Base-by-base conservation (phyloP, 2,797 vertebrate genomes). In the Anisognathus igniventris region DNA sequence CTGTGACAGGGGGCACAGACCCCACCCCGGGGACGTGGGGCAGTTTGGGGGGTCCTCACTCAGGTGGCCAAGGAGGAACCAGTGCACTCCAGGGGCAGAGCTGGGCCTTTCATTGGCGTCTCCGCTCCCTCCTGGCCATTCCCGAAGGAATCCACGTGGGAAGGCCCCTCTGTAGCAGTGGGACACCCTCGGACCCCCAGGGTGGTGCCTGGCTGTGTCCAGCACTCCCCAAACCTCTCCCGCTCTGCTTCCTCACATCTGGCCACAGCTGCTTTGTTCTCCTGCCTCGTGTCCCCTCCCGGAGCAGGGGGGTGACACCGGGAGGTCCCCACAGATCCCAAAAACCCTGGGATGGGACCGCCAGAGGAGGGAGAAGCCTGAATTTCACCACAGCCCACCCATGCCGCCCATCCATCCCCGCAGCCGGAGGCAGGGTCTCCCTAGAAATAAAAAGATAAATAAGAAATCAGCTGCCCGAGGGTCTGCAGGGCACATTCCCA, bases 371-470 rank as follows among this genome's bases (percentile, higher is more conserved):
- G 51, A 78, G 47, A 85, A 94, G 40, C 86, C 23, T 6, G 8
- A 66, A 40, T 48, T 28, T 2, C 70, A 21, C 74, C 96, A 62
- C 42, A 7, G 70, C 81, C 87, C 45, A 12, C 53, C 68, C 90
- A 82, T 39, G 74, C 93, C 14, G 28, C 76, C 87, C 79, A 86
- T 94, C 93, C 92, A 90, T 88, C 48, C 91, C 90, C 31, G 6
- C 31, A 39, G 47, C 81, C 2, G 0, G 31, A 25, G 81, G n/a
- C 44, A 30, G 86, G 22, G 51, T 65, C 7, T 2, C 56, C 40
- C 58, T 4, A 45, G 27, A 7, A 15, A 19, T 4, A 18, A 39
- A 7, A 13, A 42, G 0, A 35, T 4, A 12, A 51, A 33, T 4
- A 19, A 18, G 12, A 53, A 45, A 24, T n/a, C 4, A 44, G 37